Base-by-base conservation (phyloP, 2,888 invertebrate genomes). In the Cistogaster globosa region DNA sequence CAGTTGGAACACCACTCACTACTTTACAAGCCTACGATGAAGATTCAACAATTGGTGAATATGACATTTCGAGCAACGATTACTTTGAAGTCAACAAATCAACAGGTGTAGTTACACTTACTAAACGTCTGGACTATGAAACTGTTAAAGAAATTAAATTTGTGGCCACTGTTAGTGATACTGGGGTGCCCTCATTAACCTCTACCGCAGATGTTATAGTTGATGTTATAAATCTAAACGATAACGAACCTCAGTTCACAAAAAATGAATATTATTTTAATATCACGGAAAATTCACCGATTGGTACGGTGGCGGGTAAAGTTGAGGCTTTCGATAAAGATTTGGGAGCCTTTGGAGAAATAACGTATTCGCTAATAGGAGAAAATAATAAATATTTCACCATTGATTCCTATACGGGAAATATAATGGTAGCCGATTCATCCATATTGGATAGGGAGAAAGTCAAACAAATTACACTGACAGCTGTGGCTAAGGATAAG, bases 71-170 rank as follows among this genome's bases (percentile, higher is more conserved):
- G 1, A 95, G 96, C 62, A 96, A 94, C 89, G 94, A 96, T 0
- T 97, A 96, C 91, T 97, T 98, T 91, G 94, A 94, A 79, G 96
- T 98, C 55, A 96, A 97, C 90, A 96, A 96, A 90, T 94, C 95
- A 8, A 97, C 97, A 71, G 97, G 97, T 93, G 92, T 89, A 7
- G 96, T 98, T 2, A 96, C 95, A 88, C 95, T 96, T 0, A 95
- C 94, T 45, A 94, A 95, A 87, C 94, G 96, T 16, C 95, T 98
- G 69, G 98, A 98, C 93, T 98, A 96, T 91, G 98, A 98, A 91
- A 93, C 94, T 88, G 93, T 96, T 0, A 96, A 96, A 87, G 94
- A 94, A 58, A 93, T 97, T 4, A 95, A 96, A 90, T 97, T 98
- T 90, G 96, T 95, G 0, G 95, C 97, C 0, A 93, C 95, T 1